Base-by-base conservation (phyloP, 2,797 vertebrate species). In the Pelobates cultripes region DNA sequence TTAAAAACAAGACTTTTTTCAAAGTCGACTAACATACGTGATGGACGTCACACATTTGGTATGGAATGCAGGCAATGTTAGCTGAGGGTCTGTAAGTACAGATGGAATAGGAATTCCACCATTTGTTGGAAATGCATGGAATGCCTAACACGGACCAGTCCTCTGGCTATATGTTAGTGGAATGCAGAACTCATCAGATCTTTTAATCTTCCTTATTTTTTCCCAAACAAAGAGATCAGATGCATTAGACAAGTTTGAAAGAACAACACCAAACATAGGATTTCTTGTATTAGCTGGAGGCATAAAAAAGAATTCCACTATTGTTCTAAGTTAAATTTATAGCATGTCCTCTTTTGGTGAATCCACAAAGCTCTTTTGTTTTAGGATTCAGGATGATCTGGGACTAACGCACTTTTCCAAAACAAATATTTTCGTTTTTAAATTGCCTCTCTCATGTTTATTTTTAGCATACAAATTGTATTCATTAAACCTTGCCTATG, bases 71-170 rank as follows among this genome's bases (percentile, higher is more conserved):
- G 64, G 68, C 43, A 70, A 75, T 75, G 64, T 70, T 51, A 75
- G 69, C 64, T 43, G 61, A 55, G 57, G 3, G 63, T 63, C 69
- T 75, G 44, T n/a, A 43, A 42, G 28, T 28, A 28, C 28, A 28
- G 51, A 47, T 43, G 64, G 51, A 75, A 75, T 75, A 44, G 79
- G 73, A 75, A 70, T 75, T 75, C 53, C 67, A 74, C 66, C 78
- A 74, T 80, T 51, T 80, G 78, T 80, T 57, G 17, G 60, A 69
- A 70, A 81, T 81, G 79, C 51, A 42, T 75, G 66, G 79, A 75
- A 81, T 81, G 72, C n/a, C 45, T 42, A 45, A 15, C 72, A 43
- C 55, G 41, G 60, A 75, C 79, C 53, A 75, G 51, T 55, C 79
- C 72, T 81, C 51, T 81, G 79, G 79, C 66, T 69, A 75, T 55